These are phyloP conservation scores for Drosophila pseudotalamancana DNA, from an alignment of 2,888 invertebrate genomes.

Conservation along the genomic window DNA sequence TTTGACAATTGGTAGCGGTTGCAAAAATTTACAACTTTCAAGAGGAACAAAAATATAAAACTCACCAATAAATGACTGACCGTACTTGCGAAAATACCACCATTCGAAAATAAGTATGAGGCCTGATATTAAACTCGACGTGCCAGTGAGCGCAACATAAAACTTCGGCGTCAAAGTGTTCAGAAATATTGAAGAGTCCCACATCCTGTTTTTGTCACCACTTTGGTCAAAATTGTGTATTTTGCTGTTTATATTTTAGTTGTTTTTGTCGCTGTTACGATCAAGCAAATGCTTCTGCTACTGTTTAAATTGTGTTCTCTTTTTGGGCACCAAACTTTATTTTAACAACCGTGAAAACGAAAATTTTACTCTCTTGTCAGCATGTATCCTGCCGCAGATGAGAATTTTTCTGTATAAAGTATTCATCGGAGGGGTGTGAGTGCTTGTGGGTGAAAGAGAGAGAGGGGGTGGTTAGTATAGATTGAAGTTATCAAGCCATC, in stretches of 20 bases:
- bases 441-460: too few relatives aligned
- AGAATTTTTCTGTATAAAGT: constrained; percentile 76
- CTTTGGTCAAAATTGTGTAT: constrained; percentile 58
- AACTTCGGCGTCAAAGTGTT: constrained; percentile 99
- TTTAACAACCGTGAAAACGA: constrained; percentile 35
- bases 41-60: not conserved
- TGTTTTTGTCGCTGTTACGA: constrained; percentile 46
- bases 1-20: not conserved
- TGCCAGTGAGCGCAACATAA: constrained; percentile 98
- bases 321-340: constrained; percentile 10
- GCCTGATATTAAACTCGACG: constrained; percentile 98
- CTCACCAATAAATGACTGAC: constrained; percentile 94
- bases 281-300: not conserved
- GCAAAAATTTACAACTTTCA: too few relatives aligned
- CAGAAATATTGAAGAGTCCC: constrained; percentile 94
- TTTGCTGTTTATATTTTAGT: constrained; percentile 40
- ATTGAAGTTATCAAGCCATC: constrained; percentile 39
- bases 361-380: constrained; percentile 64
- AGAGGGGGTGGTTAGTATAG: too few relatives aligned
- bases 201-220: constrained; percentile 64
- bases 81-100: constrained; percentile 99
- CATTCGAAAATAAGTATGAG: constrained; percentile 96
- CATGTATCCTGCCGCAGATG: constrained; percentile 71
- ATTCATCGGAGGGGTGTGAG: constrained; percentile 65
- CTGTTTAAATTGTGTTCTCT: not conserved